Conservation (phyloP, 2,113 vertebrate species). For the Climacteris rufus region DNA sequence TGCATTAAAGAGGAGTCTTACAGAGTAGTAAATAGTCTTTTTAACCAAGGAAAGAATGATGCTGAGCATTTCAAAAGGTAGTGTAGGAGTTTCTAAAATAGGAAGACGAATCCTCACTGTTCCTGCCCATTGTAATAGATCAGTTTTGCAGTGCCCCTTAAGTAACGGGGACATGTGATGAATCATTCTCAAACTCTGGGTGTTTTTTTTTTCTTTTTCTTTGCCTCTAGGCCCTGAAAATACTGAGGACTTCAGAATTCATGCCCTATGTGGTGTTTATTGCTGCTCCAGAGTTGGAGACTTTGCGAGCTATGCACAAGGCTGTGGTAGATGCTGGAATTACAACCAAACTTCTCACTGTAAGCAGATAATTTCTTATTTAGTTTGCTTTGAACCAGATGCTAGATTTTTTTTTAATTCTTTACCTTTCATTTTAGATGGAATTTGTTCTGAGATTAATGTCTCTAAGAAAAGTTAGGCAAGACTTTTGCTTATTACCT, state of each 20-base stretch:
- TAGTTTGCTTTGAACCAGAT: neutral
- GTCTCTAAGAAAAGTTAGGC: neutral
- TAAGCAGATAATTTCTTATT: slow-evolving; percentile 62
- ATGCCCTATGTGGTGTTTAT: slow-evolving; percentile 98
- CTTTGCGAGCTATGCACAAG: slow-evolving; percentile 94
- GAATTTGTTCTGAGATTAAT: neutral
- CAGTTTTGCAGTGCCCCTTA: neutral
- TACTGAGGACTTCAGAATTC: slow-evolving; percentile 93
- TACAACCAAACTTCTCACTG: slow-evolving; percentile 95
- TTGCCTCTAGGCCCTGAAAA: slow-evolving; percentile 87
- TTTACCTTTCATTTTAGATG: neutral
- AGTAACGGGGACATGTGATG: neutral
- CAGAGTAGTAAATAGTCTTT: neutral
- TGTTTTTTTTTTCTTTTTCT: neutral
- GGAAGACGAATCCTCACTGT: neutral
- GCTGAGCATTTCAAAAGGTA: neutral
- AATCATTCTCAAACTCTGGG: neutral
- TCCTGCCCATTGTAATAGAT: neutral
- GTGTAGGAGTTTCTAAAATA: neutral
- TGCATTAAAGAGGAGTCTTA: neutral
- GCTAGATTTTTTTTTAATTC: neutral
- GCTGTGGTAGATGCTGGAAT: slow-evolving; percentile 96
- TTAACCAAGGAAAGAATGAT: neutral
- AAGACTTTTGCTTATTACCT: neutral
- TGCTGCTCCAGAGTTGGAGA: slow-evolving; percentile 93